phyloP scores from a whole-genome alignment of 2,797 vertebrate species.

The Cyprinella venusta region DNA sequence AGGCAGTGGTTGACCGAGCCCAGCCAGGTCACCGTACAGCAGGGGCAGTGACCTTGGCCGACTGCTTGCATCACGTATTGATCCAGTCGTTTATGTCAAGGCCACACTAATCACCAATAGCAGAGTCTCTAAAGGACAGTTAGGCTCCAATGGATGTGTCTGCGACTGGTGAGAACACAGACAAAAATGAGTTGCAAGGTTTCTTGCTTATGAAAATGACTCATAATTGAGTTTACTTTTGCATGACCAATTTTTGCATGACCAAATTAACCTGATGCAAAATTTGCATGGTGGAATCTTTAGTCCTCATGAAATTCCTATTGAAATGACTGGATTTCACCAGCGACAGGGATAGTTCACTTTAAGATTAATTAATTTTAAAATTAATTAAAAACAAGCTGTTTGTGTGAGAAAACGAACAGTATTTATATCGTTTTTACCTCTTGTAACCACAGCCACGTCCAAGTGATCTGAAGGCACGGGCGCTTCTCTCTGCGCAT shows the following conservation, averaged over 20 bases:
- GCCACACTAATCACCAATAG: conserved; percentile 68
- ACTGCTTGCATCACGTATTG: conserved; percentile 76
- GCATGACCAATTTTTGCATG: not conserved
- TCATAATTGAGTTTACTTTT: not conserved
- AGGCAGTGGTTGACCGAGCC: conserved; percentile 69
- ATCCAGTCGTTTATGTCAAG: conserved; percentile 74
- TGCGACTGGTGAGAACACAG: not conserved
- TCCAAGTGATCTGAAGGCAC: too few species aligned
- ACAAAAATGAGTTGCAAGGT: conserved; percentile 22
- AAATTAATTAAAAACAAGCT: too few species aligned
- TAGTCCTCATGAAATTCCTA: not conserved
- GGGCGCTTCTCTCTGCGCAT: too few species aligned
- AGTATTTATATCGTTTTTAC: too few species aligned
- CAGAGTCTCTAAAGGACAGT: conserved; percentile 67
- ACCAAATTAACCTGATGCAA: not conserved
- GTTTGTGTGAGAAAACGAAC: too few species aligned
- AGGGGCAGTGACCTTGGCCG: conserved; percentile 69
- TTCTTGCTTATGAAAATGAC: conserved; percentile 57
- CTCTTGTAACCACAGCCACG: too few species aligned
- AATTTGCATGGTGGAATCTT: not conserved
- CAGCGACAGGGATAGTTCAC: too few species aligned
- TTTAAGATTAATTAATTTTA: too few species aligned
- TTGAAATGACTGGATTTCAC: not conserved
- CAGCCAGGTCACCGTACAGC: conserved; percentile 60
- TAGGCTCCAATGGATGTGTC: conserved; percentile 67